These are phyloP conservation scores for Spinibarbus caldwelli DNA, from an alignment of 2,797 vertebrate species.

Conservation along the genomic window DNA sequence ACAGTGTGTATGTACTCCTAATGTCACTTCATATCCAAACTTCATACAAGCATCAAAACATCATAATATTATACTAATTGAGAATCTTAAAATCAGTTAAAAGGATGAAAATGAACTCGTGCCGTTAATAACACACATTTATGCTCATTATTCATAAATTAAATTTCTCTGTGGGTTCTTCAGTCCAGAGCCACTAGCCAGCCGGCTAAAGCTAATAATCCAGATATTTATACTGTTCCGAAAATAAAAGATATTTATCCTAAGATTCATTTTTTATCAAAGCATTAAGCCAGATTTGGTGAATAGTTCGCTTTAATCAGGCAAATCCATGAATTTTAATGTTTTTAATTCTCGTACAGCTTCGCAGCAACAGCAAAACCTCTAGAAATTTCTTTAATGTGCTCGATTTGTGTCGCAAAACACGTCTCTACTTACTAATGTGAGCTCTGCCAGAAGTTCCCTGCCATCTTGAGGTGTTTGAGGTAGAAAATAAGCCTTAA, in stretches of 20 bases:
- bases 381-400: background rate
- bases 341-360: background rate
- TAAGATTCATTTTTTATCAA: background rate
- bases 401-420: background rate
- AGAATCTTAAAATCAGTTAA: too few relatives aligned
- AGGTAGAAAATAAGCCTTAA: slow-evolving; percentile 64
- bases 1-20: background rate
- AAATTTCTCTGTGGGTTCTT: background rate
- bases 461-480: slow-evolving; percentile 83
- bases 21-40: slow-evolving; percentile 32
- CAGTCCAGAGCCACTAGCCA: slow-evolving; percentile 1
- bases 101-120: background rate
- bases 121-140: background rate
- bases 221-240: background rate
- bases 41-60: background rate
- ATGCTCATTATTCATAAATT: background rate
- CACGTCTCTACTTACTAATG: slow-evolving; percentile 87
- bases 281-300: background rate
- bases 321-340: background rate
- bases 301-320: background rate
- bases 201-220: slow-evolving; percentile 23
- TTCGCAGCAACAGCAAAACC: background rate
- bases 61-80: background rate
- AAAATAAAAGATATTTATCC: background rate
- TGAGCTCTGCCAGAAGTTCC: slow-evolving; percentile 99